Percentiles rank a stretch among this genome's conserved stretches.
phyloP scores from a whole-genome alignment of 2,888 invertebrate genomes.

The Kryphioiulus occultus region DNA sequence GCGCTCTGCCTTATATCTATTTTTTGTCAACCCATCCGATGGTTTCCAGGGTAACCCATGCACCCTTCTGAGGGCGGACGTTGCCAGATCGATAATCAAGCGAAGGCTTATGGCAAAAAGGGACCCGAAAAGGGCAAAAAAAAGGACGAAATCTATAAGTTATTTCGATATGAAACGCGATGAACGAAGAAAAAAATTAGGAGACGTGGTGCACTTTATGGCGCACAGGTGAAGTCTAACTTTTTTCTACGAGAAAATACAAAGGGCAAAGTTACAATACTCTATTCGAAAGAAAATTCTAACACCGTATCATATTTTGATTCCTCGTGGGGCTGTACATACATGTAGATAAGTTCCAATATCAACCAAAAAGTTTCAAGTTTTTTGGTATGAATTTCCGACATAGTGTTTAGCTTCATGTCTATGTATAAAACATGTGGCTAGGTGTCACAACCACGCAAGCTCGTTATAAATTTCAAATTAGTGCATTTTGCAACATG shows the following conservation, averaged over 20 bases:
- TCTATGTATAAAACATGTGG: too few relatives aligned
- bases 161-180: slow-evolving; percentile 31
- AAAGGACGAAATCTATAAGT: slow-evolving; percentile 28
- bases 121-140: not conserved
- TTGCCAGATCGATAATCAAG: slow-evolving; percentile 35
- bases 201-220: not conserved
- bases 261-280: too few relatives aligned
- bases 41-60: slow-evolving; percentile 35
- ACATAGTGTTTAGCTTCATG: too few relatives aligned
- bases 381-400: too few relatives aligned
- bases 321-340: too few relatives aligned
- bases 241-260: not conserved
- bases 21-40: slow-evolving; percentile 25
- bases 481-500: slow-evolving; percentile 18
- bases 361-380: too few relatives aligned
- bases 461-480: not conserved
- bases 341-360: too few relatives aligned
- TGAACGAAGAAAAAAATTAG: slow-evolving; percentile 10
- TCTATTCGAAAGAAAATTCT: too few relatives aligned
- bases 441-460: too few relatives aligned
- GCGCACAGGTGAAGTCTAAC: not conserved
- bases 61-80: slow-evolving; percentile 35
- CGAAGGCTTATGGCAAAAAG: slow-evolving; percentile 2
- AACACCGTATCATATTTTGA: too few relatives aligned
- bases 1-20: not conserved